Percentiles rank a stretch among this genome's conserved stretches.
phyloP scores from a whole-genome alignment of 1,140 invertebrate genomes.

The Drosophila tani region DNA sequence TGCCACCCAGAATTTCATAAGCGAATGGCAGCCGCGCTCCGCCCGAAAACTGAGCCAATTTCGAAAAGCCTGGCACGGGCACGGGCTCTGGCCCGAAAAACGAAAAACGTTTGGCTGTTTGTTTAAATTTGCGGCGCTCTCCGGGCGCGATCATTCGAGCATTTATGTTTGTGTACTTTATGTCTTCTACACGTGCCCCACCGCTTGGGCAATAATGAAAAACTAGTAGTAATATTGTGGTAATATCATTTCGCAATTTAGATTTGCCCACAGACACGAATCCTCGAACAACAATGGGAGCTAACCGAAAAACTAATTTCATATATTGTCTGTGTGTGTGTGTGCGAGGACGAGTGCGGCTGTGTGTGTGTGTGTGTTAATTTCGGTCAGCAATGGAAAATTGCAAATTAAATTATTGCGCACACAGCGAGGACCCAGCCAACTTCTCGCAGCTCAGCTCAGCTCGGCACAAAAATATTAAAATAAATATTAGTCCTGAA shows the following conservation, averaged over 20 bases:
- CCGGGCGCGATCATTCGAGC: constrained; percentile 50
- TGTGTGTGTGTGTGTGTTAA: constrained; percentile 22
- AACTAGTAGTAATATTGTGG: constrained; percentile 68
- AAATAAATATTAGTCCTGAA: constrained; percentile 70
- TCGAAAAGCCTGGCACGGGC: not conserved
- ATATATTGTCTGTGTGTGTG: constrained; percentile 3
- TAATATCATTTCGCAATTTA: constrained; percentile 74
- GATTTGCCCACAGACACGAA: constrained; percentile 44
- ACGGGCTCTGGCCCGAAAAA: not conserved
- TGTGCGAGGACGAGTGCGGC: constrained; percentile 3
- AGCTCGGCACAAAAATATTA: constrained; percentile 48
- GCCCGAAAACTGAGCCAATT: constrained; percentile 8
- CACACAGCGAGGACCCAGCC: constrained; percentile 5
- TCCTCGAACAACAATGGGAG: constrained; percentile 41
- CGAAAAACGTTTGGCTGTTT: constrained; percentile 33
- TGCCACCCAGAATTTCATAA: constrained; percentile 9
- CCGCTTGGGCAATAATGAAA: constrained; percentile 48
- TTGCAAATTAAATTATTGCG: constrained; percentile 66
- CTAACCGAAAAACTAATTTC: constrained; percentile 63
- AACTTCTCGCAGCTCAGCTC: not conserved
- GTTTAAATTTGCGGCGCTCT: constrained; percentile 43
- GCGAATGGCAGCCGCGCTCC: not conserved
- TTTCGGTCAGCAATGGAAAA: constrained; percentile 54
- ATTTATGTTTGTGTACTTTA: constrained; percentile 56
- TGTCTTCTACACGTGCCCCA: constrained; percentile 50